Base-by-base conservation (phyloP, 2,113 vertebrate genomes). In the Poeciliopsis turrubarensis region DNA sequence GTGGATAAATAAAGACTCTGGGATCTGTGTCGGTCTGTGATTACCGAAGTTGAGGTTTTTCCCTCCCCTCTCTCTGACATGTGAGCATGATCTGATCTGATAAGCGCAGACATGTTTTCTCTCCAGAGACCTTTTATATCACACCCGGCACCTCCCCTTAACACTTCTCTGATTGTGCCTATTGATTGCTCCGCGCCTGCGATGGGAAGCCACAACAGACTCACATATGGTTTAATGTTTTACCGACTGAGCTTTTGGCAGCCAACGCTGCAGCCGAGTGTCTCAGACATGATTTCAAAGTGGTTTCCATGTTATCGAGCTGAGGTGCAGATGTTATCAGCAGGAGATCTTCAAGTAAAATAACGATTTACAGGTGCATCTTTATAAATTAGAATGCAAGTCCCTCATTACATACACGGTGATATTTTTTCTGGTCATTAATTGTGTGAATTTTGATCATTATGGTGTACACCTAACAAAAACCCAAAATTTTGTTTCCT, bases 71-170 rank as follows among this genome's bases (percentile, higher is more conserved):
- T 47, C 60, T 63, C 83, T 31, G 84, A 91, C 32, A 51, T 62
- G 51, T 80, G 75, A 80, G 77, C 78, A 89, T 87, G 89, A 92
- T 89, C 89, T 91, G 90, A 94, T 92, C 89, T 91, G 90, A 94
- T 93, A 85, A 87, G 87, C 51, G 19, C 78, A 81, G 92, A 91
- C 91, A 90, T 91, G 87, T 86, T 81, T 80, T 86, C 73, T 85
- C 93, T 90, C 86, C 44, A 75, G 91, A 91, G 91, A 91, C 87
- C 78, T 89, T 92, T 93, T 90, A 91, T 89, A 90, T 92, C 88
- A 84, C 89, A 87, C 87, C 78, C 84, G 3, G 79, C 86, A 73
- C 89, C 79, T 87, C 86, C 89, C 81, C 41, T 83, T 84, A 87
- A 91, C 89, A 91, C 85, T 81, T 93, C 77, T 76, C 86, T 85